A percentile compares a stretch with the other conserved stretches of the same genome.
Conservation (phyloP, 2,113 vertebrate genomes). For the Nestor notabilis region DNA sequence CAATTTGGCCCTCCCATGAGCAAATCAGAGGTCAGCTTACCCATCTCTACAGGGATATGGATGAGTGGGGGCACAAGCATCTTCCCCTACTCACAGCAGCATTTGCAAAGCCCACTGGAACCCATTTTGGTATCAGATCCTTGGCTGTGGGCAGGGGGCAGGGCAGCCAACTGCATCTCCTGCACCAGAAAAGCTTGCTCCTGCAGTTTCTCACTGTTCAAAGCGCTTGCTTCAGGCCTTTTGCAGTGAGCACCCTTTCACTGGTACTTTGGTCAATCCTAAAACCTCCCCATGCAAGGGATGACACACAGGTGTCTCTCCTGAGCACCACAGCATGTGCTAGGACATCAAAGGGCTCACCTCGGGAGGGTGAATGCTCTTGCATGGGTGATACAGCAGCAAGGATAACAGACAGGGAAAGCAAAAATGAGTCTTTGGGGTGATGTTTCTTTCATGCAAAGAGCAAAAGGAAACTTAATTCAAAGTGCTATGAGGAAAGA, state of each 20-base stretch:
- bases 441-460: rapidly evolving
- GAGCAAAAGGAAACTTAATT: not conserved
- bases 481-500: not conserved
- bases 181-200: not conserved
- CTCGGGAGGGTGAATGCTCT: not conserved
- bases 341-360: not conserved
- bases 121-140: rapidly evolving
- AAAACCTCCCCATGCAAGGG: not conserved
- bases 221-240: not conserved
- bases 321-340: rapidly evolving
- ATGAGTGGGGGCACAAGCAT: not conserved
- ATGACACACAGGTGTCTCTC: rapidly evolving
- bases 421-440: not conserved
- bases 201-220: not conserved
- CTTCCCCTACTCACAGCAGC: not conserved
- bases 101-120: not conserved
- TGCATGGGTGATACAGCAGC: rapidly evolving
- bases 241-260: not conserved
- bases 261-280: rapidly evolving
- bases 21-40: not conserved
- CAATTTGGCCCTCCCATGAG: rapidly evolving
- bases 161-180: not conserved
- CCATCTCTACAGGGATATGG: rapidly evolving
- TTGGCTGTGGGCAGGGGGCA: not conserved
- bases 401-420: not conserved